These are phyloP conservation scores for Drosophila serrata DNA, from an alignment of 1,140 invertebrate genomes.

Conservation along the genomic window DNA sequence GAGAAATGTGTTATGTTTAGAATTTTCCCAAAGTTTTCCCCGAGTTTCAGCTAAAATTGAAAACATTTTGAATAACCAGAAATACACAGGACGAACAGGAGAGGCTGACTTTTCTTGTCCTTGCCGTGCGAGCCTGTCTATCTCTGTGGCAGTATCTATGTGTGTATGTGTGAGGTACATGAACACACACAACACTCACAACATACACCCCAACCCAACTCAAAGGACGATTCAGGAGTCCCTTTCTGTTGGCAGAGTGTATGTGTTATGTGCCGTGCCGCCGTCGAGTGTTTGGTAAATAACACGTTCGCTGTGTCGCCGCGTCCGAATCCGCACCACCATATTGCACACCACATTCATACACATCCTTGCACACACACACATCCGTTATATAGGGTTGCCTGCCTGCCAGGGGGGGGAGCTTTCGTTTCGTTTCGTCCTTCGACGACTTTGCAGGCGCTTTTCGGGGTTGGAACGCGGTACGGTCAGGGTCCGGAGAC, in stretches of 20 bases:
- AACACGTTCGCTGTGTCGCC: slow-evolving; percentile 81
- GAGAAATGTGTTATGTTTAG: neutral
- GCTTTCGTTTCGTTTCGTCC: slow-evolving; percentile 62
- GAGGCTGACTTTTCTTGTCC: slow-evolving; percentile 23
- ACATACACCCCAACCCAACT: neutral
- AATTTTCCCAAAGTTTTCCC: neutral
- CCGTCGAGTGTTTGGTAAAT: slow-evolving; percentile 82
- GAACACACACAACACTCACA: neutral
- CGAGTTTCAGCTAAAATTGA: neutral
- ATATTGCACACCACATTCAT: slow-evolving; percentile 33
- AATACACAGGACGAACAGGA: neutral
- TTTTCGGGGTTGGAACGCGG: slow-evolving; percentile 65
- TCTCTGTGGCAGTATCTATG: neutral
- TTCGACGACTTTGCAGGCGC: slow-evolving; percentile 33
- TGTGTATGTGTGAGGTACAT: slow-evolving; percentile 1
- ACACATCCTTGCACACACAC: slow-evolving; percentile 12
- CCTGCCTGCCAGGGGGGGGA: slow-evolving; percentile 22
- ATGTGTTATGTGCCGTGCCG: slow-evolving; percentile 76
- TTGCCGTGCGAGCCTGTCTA: neutral
- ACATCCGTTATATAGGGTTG: slow-evolving; percentile 53
- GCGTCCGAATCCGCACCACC: slow-evolving; percentile 59
- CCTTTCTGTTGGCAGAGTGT: slow-evolving; percentile 12
- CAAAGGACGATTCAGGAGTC: slow-evolving; percentile 8
- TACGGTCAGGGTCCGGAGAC: slow-evolving; percentile 5
- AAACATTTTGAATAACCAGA: neutral